Evolutionary conservation across 2,888 invertebrate genomes (phyloP), one percentile per base, ranked within the genome.

Genomic region (Agonopterix alstromeriana): DNA sequence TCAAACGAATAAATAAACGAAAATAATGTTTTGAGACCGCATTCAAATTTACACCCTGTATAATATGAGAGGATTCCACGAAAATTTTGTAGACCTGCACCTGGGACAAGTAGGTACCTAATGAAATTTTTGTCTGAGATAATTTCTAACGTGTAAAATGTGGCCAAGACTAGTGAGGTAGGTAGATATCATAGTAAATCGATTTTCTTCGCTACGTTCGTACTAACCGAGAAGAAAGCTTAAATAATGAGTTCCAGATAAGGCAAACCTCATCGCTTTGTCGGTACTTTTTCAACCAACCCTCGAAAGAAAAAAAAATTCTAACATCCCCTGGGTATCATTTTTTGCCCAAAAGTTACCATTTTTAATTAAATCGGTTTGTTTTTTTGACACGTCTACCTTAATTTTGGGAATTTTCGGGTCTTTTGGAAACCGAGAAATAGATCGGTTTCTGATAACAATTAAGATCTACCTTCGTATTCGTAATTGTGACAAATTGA

Each of bases 331-430:
- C 70, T 55, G 65, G 72, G 73, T 65, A 66, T 55, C 53, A 53
- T 78, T 86, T 86, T 87, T 86, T 83, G 78, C 72, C 57, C 61
- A 71, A 61, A 42, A 54, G 59, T 73, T 73, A 77, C 74, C 77
- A 42, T 44, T 79, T 82, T 84, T 84, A 86, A 88, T 87, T 88
- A 87, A 80, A 65, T 62, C 58, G 59, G 61, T 61, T 61, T 63
- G 64, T 65, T 65, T 51, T 51, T 48, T 41, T n/a, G n/a, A n/a
- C 35, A 36, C 27, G 7, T 10, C 8, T 1, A 43, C 11, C 35
- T 27, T 40, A 35, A 10, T 40, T 38, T 10, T 45, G 51, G 45
- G 47, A 27, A 17, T 45, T 50, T 47, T 42, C 12, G 36, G 27
- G 47, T 44, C 35, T 35, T 42, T 47, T 35, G 8, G 27, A 11